These are phyloP conservation scores for Acronicta psi DNA, from an alignment of 2,888 invertebrate genomes.

Conservation along the genomic window DNA sequence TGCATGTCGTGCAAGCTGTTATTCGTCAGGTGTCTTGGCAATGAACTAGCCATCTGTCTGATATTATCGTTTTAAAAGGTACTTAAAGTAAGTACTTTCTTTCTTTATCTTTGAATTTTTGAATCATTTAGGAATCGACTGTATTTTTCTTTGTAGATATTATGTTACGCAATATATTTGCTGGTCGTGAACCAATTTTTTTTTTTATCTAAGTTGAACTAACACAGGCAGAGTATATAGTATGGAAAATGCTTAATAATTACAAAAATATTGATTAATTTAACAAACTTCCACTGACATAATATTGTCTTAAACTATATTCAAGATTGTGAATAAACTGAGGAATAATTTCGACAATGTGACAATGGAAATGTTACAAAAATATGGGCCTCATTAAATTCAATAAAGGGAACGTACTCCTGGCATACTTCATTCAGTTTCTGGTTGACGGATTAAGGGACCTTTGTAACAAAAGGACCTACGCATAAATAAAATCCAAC, in stretches of 20 bases:
- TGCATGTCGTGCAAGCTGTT: slow-evolving; percentile 1
- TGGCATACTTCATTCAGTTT: slow-evolving; percentile 17
- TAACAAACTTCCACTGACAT: too few relatives aligned
- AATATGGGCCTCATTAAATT: slow-evolving; percentile 11
- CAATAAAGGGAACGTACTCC: slow-evolving; percentile 3
- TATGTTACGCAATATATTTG: too few relatives aligned
- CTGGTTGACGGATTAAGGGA: slow-evolving; percentile 24
- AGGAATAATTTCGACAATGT: neutral
- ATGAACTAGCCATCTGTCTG: slow-evolving; percentile 1
- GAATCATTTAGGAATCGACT: too few relatives aligned
- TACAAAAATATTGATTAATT: too few relatives aligned
- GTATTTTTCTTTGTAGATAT: too few relatives aligned
- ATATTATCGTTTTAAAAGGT: neutral
- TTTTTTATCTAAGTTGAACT: too few relatives aligned
- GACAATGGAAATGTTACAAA: neutral
- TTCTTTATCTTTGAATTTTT: too few relatives aligned
- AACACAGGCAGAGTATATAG: too few relatives aligned
- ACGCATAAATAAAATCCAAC: slow-evolving; percentile 15
- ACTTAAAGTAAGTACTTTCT: neutral
- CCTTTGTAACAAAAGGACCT: slow-evolving; percentile 29
- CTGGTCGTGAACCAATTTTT: too few relatives aligned
- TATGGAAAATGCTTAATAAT: too few relatives aligned
- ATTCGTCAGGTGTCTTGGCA: neutral
- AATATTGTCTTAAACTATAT: neutral
- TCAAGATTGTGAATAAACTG: neutral